Evolutionary conservation across 1,140 invertebrate species (phyloP), one percentile per base, ranked within the genome.

Genomic region (Euura saliciscinereae): DNA sequence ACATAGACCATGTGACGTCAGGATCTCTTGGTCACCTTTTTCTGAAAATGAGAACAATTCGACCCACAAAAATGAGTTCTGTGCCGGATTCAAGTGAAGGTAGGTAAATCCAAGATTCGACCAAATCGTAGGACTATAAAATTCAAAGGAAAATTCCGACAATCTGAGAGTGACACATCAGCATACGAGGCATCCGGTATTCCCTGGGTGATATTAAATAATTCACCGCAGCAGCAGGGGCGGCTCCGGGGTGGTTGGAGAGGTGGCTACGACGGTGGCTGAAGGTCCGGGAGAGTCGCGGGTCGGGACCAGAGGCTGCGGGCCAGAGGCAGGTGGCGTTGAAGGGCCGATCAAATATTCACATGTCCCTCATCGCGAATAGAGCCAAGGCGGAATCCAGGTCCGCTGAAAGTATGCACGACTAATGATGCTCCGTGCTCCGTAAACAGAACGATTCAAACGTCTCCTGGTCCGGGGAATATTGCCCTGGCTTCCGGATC

Each of bases 341-440:
- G 79, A 85, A 87, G 85, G 81, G 82, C 82, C 80, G 78, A 82
- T 87, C 79, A 87, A 87, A 87, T 87, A 87, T 87, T 86, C 81
- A 87, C 78, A 80, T 81, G 82, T 82, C 71, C 82, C 81, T 85
- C 78, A 85, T 84, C 79, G 80, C 77, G 83, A 82, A 81, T 82
- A 79, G 78, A 84, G 77, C 72, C 71, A 79, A 82, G 77, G 79
- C 79, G 51, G 51, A 59, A 59, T 28, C 3, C 51, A 59, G 51
- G 51, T 59, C 13, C 8, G 51, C 51, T 59, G 13, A 59, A 59
- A 59, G 13, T 59, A 59, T 59, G 51, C 51, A 59, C 51, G 51
- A 59, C 51, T 59, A 59, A 59, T 59, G 51, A 59, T 59, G 51
- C 51, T 59, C 28, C 28, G 28, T 28, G 28, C 28, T 59, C 13